phyloP scores from a whole-genome alignment of 2,797 vertebrate species.

The Hirundo rustica region DNA sequence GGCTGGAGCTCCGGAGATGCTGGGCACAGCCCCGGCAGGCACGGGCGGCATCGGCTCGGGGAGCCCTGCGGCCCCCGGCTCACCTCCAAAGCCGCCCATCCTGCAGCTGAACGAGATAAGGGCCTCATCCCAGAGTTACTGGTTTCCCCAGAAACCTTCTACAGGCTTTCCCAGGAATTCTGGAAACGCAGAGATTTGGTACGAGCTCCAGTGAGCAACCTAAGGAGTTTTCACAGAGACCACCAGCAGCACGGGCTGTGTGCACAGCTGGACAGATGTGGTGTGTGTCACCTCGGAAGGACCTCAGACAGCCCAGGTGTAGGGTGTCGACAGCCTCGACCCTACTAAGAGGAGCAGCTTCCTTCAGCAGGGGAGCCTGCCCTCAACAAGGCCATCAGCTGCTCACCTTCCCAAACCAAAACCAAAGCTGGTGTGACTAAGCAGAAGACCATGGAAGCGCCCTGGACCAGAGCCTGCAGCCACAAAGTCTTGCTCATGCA shows the following conservation, averaged over 20 bases:
- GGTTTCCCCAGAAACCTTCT: slow-evolving; percentile 21
- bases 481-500: not conserved
- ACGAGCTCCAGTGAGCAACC: not conserved
- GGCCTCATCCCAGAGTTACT: not conserved
- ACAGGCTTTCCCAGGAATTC: slow-evolving; percentile 11
- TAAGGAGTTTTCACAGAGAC: not conserved
- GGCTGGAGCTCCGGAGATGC: not conserved
- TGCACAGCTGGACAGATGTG: not conserved
- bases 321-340: not conserved
- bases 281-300: not conserved
- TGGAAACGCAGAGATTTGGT: not conserved
- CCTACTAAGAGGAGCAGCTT: not conserved
- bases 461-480: not conserved
- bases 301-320: not conserved
- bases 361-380: not conserved
- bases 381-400: not conserved
- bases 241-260: rapidly evolving
- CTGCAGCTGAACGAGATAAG: not conserved
- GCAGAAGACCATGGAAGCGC: not conserved
- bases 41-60: not conserved
- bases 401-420: not conserved
- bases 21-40: not conserved
- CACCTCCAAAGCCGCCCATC: not conserved
- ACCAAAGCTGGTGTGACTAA: not conserved
- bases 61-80: not conserved